Evolutionary conservation across 2,888 invertebrate genomes (phyloP).

Genomic region (Fragum fragum): DNA sequence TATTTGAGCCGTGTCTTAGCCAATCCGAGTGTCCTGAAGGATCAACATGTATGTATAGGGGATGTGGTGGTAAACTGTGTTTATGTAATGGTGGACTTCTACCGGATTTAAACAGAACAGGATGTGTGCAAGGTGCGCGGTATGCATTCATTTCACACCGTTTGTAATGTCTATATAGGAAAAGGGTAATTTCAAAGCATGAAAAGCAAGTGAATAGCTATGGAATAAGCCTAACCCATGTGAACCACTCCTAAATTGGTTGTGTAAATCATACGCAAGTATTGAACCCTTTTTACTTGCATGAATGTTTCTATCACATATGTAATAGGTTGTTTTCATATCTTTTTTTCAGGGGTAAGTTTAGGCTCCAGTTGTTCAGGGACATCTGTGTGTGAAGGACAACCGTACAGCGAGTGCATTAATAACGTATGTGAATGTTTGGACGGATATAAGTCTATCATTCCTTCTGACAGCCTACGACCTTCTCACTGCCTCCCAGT

Average conservation of each 20-base stretch:
- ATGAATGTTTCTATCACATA: too few species aligned
- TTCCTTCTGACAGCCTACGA: neutral
- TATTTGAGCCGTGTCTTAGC: conserved; percentile 31
- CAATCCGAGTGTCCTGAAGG: conserved; percentile 50
- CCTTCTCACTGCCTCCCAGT: conserved; percentile 42
- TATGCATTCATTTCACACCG: too few species aligned
- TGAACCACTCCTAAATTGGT: too few species aligned
- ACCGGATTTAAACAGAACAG: conserved; percentile 33
- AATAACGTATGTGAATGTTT: conserved; percentile 47
- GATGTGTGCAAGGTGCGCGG: conserved; percentile 65
- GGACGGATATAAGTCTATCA: conserved; percentile 45
- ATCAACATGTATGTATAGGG: conserved; percentile 64
- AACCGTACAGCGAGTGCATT: conserved; percentile 28
- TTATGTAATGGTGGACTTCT: conserved; percentile 65
- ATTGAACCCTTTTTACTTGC: too few species aligned
- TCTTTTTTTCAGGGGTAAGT: conserved; percentile 23
- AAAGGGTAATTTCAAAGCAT: too few species aligned
- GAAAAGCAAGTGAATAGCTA: too few species aligned
- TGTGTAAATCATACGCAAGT: too few species aligned
- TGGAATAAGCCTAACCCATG: too few species aligned
- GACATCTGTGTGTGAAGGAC: conserved; percentile 16
- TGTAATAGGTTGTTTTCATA: too few species aligned
- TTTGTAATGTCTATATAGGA: too few species aligned
- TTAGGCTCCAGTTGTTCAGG: neutral
- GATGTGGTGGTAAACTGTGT: conserved; percentile 70